These are phyloP conservation scores for Choristoneura fumiferana DNA, from an alignment of 1,140 invertebrate species.

Conservation along the genomic window DNA sequence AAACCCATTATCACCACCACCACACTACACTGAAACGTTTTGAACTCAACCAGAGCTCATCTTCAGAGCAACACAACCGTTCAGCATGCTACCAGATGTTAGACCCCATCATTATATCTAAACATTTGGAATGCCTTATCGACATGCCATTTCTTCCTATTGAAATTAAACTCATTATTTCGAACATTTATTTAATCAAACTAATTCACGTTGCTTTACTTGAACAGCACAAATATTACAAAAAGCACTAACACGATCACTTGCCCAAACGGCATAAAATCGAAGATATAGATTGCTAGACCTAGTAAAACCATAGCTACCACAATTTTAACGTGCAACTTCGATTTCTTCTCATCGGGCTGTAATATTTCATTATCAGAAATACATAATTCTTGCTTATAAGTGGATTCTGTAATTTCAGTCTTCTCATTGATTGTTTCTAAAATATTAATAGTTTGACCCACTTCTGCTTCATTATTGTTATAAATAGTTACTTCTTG, in stretches of 20 bases:
- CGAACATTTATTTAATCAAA: too few relatives aligned
- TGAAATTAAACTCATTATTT: not conserved
- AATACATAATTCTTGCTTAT: not conserved
- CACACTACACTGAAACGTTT: too few relatives aligned
- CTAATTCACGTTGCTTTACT: slow-evolving; percentile 22
- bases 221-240: slow-evolving; percentile 22
- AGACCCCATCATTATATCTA: too few relatives aligned
- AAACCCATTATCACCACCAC: too few relatives aligned
- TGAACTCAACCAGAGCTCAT: too few relatives aligned
- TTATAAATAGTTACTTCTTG: slow-evolving; percentile 31
- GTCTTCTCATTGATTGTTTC: not conserved
- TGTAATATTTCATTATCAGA: not conserved
- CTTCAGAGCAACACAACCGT: too few relatives aligned
- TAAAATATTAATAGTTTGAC: not conserved
- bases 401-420: not conserved
- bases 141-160: too few relatives aligned
- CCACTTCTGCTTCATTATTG: not conserved
- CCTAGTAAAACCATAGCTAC: slow-evolving; percentile 29
- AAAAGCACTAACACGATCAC: slow-evolving; percentile 33
- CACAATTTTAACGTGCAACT: not conserved
- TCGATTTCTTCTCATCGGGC: slow-evolving; percentile 28
- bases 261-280: slow-evolving; percentile 33
- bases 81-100: too few relatives aligned
- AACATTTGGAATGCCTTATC: too few relatives aligned
- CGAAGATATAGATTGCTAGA: slow-evolving; percentile 36